Base-by-base conservation (phyloP, 2,113 vertebrate species). In the Corydoras maculifer region DNA sequence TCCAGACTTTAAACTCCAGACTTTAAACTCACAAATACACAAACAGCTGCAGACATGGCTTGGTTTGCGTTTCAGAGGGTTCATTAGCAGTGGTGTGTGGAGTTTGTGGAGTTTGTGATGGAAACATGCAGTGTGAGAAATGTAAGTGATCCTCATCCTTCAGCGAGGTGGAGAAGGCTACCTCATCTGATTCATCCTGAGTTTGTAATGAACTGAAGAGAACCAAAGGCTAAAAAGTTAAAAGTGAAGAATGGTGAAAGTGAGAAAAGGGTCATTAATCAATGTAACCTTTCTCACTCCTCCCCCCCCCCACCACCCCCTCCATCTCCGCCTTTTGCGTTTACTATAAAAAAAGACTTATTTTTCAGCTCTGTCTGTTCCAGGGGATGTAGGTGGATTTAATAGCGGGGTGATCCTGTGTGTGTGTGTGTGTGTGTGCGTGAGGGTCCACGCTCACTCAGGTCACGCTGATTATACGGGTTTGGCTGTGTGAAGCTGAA, bases 231-330 rank as follows among this genome's bases (percentile, higher is more conserved):
- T 50, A 18, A 51, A 68, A 79, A 79, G 71, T 77, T 80, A 58
- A 32, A 58, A 58, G 3, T 57, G 14, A 25, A 68, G 85, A 58
- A 84, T 83, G 78, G 81, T 85, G 86, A 78, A 87, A 87, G 81
- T 82, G 84, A 79, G 83, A 74, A 78, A 85, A 77, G 79, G 82
- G 82, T 83, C 82, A 87, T 87, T 87, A 88, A 89, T 88, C 84
- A 88, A 83, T 88, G 87, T 62, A 79, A 75, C 82, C 85, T 75
- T 71, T 70, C 68, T 54, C 67, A 57, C 68, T 65, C 73, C 70
- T 9, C 78, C 18, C 18, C 18, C 18, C 18, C 18, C 18, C 18
- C 18, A 25, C 18, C 18, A 25, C 18, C 75, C 75, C 18, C 81
- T 82, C 82, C 72, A 80, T 68, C 53, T 69, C 53, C 65, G 58